Percentiles rank a stretch among this genome's conserved stretches.
phyloP scores from a whole-genome alignment of 92 coral and sea anemone species.

The Heliopora coerulea region DNA sequence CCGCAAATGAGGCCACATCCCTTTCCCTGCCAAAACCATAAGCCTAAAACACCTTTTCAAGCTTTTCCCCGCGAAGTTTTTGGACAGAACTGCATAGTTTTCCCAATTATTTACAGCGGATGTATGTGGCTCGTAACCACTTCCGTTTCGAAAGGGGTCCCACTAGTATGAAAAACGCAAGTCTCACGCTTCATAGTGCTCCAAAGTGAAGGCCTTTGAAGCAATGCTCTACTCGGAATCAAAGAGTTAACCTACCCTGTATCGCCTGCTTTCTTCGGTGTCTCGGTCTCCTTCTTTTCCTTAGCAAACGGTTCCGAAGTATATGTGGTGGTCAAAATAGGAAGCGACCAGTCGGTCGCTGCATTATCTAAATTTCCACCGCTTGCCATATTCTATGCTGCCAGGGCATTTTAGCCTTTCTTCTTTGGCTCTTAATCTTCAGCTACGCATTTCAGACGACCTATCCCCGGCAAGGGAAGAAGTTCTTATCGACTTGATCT shows the following conservation, averaged over 20 bases:
- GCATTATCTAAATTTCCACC: constrained; percentile 7
- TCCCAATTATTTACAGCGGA: background rate
- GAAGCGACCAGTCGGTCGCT: background rate
- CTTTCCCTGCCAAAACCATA: background rate
- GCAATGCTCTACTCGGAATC: background rate
- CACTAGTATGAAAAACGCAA: too few species aligned
- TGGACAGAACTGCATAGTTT: background rate
- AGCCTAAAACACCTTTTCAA: background rate
- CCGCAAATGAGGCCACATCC: background rate
- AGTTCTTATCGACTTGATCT: too few species aligned
- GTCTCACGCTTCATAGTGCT: too few species aligned
- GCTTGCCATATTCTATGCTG: constrained; percentile 1
- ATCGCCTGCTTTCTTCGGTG: background rate
- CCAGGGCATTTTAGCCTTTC: constrained; percentile 12
- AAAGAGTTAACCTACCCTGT: background rate
- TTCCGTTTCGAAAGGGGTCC: too few species aligned
- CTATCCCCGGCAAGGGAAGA: background rate
- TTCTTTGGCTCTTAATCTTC: background rate
- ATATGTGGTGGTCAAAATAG: background rate
- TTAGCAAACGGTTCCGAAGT: background rate
- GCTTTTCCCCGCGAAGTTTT: background rate
- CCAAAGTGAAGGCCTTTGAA: too few species aligned
- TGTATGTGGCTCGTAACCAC: background rate
- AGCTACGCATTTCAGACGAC: background rate
- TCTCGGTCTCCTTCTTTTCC: background rate